Evolutionary conservation across 2,888 invertebrate species (phyloP), one percentile per base, ranked within the genome.

Genomic region (Lithosia quadra): DNA sequence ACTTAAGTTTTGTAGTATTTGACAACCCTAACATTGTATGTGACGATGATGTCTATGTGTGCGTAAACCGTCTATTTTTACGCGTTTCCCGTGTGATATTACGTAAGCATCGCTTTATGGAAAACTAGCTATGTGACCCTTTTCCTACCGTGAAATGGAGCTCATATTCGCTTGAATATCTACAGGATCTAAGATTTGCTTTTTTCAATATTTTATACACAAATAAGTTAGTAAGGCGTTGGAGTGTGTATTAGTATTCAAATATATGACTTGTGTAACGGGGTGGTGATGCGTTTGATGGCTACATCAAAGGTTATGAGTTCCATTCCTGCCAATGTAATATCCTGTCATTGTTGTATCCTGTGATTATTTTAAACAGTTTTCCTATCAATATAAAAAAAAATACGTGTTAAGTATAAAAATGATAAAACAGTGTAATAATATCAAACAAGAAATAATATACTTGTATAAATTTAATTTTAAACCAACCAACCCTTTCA

Each of bases 21-120:
- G 76, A 11, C 81, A 84, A 39, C 85, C 84, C 83, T 85, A 69
- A 18, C 63, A 62, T 18, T 63, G 68, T 70, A 73, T 73, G 81
- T 77, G 79, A 79, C 76, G 74, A 81, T 83, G 84, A 82, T 85
- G 82, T 79, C 81, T 75, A 61, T 80, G 79, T 79, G 79, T 79
- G 79, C 81, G 83, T 82, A 83, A 83, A 79, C 82, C 78, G 80
- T 80, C 73, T 79, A 76, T 80, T 80, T 83, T 82, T 82, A 81
- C 77, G 76, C 75, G 70, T 79, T 78, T 71, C 74, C 65, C 71
- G 73, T 74, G 79, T 78, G 82, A 83, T 84, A 80, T 82, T 73
- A 77, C 80, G 80, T 80, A 82, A 84, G 83, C 81, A 68, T 71
- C 75, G 81, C 75, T 82, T 84, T 84, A 84, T 83, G 81, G 80